Base-by-base conservation (phyloP, 2,113 vertebrate genomes). In the Onychostoma macrolepis region DNA sequence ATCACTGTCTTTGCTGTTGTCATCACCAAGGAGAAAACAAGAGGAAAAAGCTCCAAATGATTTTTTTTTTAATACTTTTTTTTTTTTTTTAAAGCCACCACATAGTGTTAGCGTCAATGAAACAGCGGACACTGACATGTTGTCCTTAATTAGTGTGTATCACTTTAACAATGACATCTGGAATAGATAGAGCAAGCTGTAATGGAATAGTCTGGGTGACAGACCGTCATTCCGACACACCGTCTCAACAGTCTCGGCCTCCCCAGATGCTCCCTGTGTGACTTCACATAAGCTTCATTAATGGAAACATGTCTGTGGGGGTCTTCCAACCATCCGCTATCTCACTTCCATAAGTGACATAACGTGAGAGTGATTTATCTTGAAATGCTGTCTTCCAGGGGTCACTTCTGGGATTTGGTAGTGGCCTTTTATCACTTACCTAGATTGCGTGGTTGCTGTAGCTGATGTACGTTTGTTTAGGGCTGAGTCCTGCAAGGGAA, bases 391-490 rank as follows among this genome's bases (percentile, higher is more conserved):
- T 88, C 84, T 67, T 90, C 84, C 87, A 88, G 80, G 83, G 85
- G 89, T 88, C 86, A 88, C 89, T 88, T 71, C 86, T 86, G 87
- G 74, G 89, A 80, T 74, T 83, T 48, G 21, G 67, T 41, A 86
- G 86, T 65, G 43, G 72, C 86, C 82, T 85, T 85, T 80, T 72
- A 74, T 71, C 43, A 85, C 86, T 80, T 83, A 88, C 87, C 95
- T 98, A 99, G 95, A 99, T 97, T 30, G 97, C 97, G 45, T 99
- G 97, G 96, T 99, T 99, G 95, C 97, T 99, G 92, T 99, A 99
- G 96, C 96, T 98, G 96, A 99, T 98, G 83, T 99, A 99, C 86
- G 97, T 99, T 95, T 99, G 98, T 92, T 98, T 99, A 93, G 96
- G 96, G 15, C 97, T 94, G 94, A 98, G 96, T 43, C 93, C 98